Evolutionary conservation across 2,888 invertebrate species (phyloP), one percentile per base, ranked within the genome.

Genomic region (Rotaria magnacalcarata): DNA sequence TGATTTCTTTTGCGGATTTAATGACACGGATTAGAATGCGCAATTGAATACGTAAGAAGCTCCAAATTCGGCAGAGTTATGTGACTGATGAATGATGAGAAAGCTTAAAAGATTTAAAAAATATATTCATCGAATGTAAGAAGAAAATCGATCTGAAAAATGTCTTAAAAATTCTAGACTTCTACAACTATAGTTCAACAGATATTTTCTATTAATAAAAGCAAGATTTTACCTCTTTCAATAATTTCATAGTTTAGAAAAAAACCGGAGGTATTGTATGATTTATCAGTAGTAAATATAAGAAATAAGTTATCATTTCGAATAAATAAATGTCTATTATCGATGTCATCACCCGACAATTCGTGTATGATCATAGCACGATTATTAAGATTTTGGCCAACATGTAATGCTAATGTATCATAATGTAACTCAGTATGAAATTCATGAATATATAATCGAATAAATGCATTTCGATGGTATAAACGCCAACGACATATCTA

Each of bases 381-480:
- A 80, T 47, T 80, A 43, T 80, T 47, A 21, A 47, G 41, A 80
- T 80, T 80, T 80, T 80, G 47, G 24, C 75, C 75, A 80, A 80
- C 21, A 24, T 47, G 19, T 24, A 80, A 43, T 24, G 75, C 41
- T 24, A 80, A 80, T 47, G 41, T 80, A 80, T 80, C 75, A 47
- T 80, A 80, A 80, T 80, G n/a, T 21, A 24, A n/a, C 47, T 80
- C 75, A 1, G 75, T 80, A 43, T 47, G 43, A 47, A 80, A 80
- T 47, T 43, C 3, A 34, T 43, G 24, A 43, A 80, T 80, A 11
- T 47, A 24, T 10, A 80, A 43, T 24, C 75, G 75, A 21, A 80
- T 80, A 24, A 80, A 80, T 80, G 75, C 75, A 47, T 47, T 8
- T 24, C 24, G 75, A 80, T 80, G 47, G 21, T 43, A n/a, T 1